Conservation (phyloP, 30 jellyfish, hydroid and myxozoan species). For the Calvadosia cruxmelitensis region DNA sequence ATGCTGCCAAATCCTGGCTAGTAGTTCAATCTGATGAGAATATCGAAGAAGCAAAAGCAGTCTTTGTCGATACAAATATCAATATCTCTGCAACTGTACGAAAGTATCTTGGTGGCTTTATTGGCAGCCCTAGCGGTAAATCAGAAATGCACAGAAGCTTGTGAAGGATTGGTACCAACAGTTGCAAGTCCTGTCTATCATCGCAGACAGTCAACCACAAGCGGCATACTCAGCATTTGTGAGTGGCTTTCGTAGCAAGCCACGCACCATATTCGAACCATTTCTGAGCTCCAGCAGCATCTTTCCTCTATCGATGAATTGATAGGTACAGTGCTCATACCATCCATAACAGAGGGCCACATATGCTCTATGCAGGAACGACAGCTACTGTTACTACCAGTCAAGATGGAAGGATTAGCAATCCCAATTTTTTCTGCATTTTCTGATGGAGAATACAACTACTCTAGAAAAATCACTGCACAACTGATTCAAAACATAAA, state of each 20-base stretch:
- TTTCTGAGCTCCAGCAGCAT: neutral
- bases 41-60: too few species aligned
- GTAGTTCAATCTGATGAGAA: too few species aligned
- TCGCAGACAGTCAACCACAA: slow-evolving; percentile 12
- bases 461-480: neutral
- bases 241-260: neutral
- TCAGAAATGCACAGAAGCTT: too few species aligned
- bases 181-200: neutral
- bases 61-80: too few species aligned
- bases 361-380: neutral
- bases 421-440: neutral
- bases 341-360: neutral
- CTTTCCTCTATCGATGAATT: neutral
- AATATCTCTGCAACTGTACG: too few species aligned
- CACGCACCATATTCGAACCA: neutral
- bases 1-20: slow-evolving; percentile 12
- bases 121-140: too few species aligned
- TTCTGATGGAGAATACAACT: neutral
- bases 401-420: neutral
- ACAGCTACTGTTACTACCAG: slow-evolving; percentile 2
- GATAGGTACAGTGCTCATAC: neutral
- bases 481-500: too few species aligned
- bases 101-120: too few species aligned
- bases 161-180: too few species aligned
- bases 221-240: slow-evolving; percentile 8